Base-by-base conservation (phyloP, 2,113 vertebrate species). In the Sylvia atricapilla region DNA sequence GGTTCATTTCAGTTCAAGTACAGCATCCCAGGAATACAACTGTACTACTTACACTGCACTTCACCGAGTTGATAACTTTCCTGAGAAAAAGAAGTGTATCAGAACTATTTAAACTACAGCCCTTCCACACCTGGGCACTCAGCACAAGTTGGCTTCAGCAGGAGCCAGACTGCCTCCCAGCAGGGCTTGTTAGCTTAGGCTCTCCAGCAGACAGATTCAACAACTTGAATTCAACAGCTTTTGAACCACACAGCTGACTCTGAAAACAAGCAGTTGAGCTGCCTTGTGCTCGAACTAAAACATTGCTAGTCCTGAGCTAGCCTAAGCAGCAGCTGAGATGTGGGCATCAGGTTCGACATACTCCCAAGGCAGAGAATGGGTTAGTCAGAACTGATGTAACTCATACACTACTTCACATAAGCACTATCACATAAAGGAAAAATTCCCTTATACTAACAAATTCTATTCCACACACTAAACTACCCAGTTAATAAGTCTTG, bases 261-360 rank as follows among this genome's bases (percentile, higher is more conserved):
- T 44, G 30, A 63, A 87, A 90, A 72, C 35, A 27, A 52, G 8
- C 14, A 68, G 20, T 46, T 43, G 22, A 22, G 25, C 59, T 69
- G 49, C 23, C 55, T 20, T n/a, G 35, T 67, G 58, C 73, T 73
- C 35, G 16, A 74, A 75, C 44, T 46, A 24, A 35, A 21, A 30
- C 78, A 49, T 19, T 17, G 5, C 10, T 37, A 81, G 30, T 24
- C 37, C 41, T 22, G 21, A 84, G 43, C 27, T 16, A 53, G 16
- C 43, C 81, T 27, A 49, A 4, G 18, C 39, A n/a, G 46, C 37
- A 83, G 33, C 0, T 77, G 53, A 80, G 72, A 93, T 8, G 9
- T 5, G 21, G 59, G 23, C 41, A 64, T 43, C 37, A 63, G 23
- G 37, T 19, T 88, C 1, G 1, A 22, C 0, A 0, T 22, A 76